A percentile compares a stretch with the other conserved stretches of the same genome.
Evolutionary conservation across 1,140 invertebrate species (phyloP).

Genomic region (Bemisia tabaci): DNA sequence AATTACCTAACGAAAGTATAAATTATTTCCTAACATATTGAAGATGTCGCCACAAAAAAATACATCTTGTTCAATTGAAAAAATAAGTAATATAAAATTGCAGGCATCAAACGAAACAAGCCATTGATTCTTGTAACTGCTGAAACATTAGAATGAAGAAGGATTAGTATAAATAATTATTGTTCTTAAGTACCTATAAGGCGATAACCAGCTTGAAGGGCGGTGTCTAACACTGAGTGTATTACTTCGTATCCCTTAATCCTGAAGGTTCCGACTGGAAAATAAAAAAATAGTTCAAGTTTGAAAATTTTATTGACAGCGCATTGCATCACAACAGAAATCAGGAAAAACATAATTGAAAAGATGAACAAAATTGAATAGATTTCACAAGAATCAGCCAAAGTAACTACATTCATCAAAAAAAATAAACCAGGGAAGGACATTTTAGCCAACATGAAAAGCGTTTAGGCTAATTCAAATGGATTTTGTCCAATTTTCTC

Average conservation of each 20-base stretch:
- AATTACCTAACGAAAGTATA: too few species aligned
- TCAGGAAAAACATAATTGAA: too few species aligned
- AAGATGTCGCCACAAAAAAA: too few species aligned
- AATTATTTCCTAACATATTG: too few species aligned
- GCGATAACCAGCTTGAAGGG: constrained; percentile 39
- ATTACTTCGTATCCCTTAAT: constrained; percentile 33
- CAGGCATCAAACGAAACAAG: too few species aligned
- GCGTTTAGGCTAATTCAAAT: not conserved
- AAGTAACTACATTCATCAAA: too few species aligned
- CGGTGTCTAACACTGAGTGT: constrained; percentile 34
- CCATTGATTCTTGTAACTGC: too few species aligned
- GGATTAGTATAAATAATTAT: too few species aligned
- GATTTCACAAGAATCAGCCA: not conserved
- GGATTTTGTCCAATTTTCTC: too few species aligned
- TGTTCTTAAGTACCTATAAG: constrained; percentile 47
- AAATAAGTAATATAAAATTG: too few species aligned
- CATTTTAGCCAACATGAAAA: not conserved
- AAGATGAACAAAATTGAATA: not conserved
- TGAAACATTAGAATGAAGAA: too few species aligned
- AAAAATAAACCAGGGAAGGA: not conserved
- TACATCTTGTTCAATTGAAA: too few species aligned
- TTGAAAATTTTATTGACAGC: not conserved
- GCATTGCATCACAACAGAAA: not conserved
- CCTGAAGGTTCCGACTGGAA: constrained; percentile 39
- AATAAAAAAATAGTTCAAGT: not conserved